Base-by-base conservation (phyloP, 1,140 invertebrate genomes). In the Pseudomyrmex gracilis region DNA sequence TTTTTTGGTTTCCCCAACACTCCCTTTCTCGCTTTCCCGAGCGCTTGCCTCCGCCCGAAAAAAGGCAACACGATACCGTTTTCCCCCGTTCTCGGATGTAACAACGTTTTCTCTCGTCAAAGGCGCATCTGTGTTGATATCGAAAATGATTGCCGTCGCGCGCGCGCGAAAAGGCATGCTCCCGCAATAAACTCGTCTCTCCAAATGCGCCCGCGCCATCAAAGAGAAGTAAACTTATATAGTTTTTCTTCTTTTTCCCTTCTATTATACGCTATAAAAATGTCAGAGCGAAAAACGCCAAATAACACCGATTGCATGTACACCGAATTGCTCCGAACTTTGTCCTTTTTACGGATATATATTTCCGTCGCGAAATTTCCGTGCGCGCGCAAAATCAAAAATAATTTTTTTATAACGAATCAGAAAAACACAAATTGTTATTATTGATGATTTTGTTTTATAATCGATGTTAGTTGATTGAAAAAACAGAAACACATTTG, bases 71-170 rank as follows among this genome's bases (percentile, higher is more conserved):
- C 45, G 61, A 71, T 71, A 70, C 71, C 63, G 83, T 47, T 64
- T 60, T n/a, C n/a, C 17, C n/a, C 77, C 22, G 49, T 64, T 63
- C 71, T 5, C 82, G 20, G 43, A 15, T 20, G 12, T 71, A 61
- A 60, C 67, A 64, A 53, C 43, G 55, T 64, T 80, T 55, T 64
- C 60, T 22, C 47, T 73, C 64, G 76, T 80, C 73, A 70, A 82
- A 55, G 60, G 60, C 47, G 45, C 68, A 76, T 82, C 58, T 43
- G 61, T 43, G 61, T 51, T 84, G 78, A 82, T 64, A 73, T 70
- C 61, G 78, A 85, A 73, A 76, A 60, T 84, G 66, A 82, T 82
- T 34, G 34, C 34, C 34, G 34, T 34, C 34, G 34, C 43, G 45
- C 2, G 73, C 57, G 63, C 55, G 76, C 61, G 47, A 73, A 67